Evolutionary conservation across 2,797 vertebrate genomes (phyloP).

Genomic region (Anabacerthia variegaticeps): DNA sequence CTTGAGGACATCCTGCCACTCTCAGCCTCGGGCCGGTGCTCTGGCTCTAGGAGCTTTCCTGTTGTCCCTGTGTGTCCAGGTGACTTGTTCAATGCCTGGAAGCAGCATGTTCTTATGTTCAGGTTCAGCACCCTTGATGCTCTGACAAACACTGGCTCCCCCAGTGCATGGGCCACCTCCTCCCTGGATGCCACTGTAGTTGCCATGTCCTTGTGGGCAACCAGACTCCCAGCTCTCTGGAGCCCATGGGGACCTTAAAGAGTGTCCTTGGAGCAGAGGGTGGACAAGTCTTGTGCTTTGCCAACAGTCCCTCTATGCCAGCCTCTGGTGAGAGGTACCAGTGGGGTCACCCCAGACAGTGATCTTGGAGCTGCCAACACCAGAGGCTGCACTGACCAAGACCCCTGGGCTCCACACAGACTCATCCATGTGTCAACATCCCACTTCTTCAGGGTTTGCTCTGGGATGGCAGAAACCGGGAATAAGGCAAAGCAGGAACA

Average conservation of each 20-base stretch:
- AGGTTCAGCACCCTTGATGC: neutral
- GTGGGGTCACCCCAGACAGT: neutral
- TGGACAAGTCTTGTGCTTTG: neutral
- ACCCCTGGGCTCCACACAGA: fast-evolving
- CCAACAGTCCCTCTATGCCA: neutral
- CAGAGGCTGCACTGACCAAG: fast-evolving
- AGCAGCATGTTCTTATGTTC: neutral
- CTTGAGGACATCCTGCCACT: neutral
- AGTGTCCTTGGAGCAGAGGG: neutral
- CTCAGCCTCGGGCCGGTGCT: neutral
- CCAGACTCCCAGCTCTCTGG: neutral
- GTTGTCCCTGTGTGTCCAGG: neutral
- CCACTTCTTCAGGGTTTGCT: neutral
- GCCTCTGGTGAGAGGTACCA: neutral
- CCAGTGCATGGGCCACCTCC: neutral
- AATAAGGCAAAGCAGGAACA: neutral
- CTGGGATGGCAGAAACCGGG: neutral
- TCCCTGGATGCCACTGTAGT: fast-evolving
- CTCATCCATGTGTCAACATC: neutral
- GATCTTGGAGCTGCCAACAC: fast-evolving
- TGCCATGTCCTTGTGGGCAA: neutral
- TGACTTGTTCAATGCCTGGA: neutral
- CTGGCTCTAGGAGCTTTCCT: neutral
- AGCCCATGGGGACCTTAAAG: neutral
- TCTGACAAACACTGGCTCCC: neutral